phyloP scores from a whole-genome alignment of 2,113 vertebrate genomes.

The Tragelaphus imberbis region DNA sequence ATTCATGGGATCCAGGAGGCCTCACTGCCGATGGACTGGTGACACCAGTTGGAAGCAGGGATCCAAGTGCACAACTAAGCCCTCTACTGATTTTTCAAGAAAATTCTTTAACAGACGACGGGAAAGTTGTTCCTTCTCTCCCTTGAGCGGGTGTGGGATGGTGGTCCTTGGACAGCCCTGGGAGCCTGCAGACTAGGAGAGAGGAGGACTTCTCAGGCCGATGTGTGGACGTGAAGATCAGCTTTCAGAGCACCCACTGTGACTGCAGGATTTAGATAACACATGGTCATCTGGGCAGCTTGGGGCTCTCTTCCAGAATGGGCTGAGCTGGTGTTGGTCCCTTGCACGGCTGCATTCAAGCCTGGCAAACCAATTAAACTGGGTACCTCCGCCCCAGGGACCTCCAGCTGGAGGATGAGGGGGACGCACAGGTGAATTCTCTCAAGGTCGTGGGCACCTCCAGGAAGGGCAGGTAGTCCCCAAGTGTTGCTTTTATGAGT shows the following conservation, averaged over 20 bases:
- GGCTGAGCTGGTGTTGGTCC: neutral
- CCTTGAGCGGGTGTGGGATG: neutral
- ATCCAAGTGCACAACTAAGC: neutral
- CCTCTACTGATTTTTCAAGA: neutral
- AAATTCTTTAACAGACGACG: neutral
- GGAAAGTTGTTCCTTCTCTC: neutral
- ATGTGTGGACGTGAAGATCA: neutral
- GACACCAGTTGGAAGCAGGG: neutral
- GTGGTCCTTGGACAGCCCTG: neutral
- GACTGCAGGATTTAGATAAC: neutral
- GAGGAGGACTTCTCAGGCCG: neutral
- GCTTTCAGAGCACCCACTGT: neutral
- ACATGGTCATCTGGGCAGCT: neutral
- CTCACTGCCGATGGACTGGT: accelerated
- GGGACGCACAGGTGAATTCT: neutral
- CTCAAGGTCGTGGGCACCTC: neutral
- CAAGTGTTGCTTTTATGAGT: too few relatives aligned
- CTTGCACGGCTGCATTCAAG: accelerated
- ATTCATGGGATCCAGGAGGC: neutral
- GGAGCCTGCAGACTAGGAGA: neutral
- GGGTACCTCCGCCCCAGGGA: accelerated
- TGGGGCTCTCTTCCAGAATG: neutral
- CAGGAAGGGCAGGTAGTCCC: accelerated
- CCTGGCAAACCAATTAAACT: accelerated
- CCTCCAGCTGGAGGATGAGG: neutral